phyloP scores from a whole-genome alignment of 2,113 vertebrate genomes.

The Hypocryptadius cinnamomeus region DNA sequence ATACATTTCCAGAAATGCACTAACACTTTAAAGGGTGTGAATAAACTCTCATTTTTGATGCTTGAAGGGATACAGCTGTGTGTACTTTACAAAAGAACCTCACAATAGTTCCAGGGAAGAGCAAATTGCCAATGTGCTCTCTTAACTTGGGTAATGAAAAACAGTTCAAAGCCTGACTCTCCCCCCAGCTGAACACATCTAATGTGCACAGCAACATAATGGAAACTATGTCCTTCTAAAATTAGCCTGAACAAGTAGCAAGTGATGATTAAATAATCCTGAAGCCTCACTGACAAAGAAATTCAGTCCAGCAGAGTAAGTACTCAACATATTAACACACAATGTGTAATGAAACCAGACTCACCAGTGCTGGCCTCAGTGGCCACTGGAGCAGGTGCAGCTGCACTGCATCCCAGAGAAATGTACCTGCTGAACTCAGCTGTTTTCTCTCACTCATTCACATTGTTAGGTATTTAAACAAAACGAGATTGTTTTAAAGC shows the following conservation, averaged over 20 bases:
- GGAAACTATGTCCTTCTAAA: constrained; percentile 3
- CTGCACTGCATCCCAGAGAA: not conserved
- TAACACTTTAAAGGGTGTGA: not conserved
- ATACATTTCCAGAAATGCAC: not conserved
- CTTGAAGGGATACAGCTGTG: not conserved
- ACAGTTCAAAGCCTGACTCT: not conserved
- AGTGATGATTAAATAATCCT: not conserved
- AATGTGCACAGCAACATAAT: not conserved
- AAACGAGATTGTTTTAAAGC: not conserved
- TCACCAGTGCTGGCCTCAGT: not conserved
- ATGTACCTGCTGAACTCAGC: not conserved
- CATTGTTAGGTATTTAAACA: not conserved
- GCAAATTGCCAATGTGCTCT: not conserved
- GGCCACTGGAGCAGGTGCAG: not conserved
- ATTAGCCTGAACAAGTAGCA: constrained; percentile 12
- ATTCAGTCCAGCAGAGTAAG: not conserved
- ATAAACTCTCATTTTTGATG: not conserved
- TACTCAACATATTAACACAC: not conserved
- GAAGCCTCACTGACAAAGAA: not conserved
- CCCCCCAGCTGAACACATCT: not conserved
- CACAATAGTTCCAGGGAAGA: not conserved
- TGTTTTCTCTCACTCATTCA: not conserved
- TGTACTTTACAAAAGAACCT: not conserved
- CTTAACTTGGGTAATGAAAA: constrained; percentile 7
- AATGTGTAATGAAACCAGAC: not conserved